Conservation (phyloP, 2,888 invertebrate species). For the Cabera pusaria region DNA sequence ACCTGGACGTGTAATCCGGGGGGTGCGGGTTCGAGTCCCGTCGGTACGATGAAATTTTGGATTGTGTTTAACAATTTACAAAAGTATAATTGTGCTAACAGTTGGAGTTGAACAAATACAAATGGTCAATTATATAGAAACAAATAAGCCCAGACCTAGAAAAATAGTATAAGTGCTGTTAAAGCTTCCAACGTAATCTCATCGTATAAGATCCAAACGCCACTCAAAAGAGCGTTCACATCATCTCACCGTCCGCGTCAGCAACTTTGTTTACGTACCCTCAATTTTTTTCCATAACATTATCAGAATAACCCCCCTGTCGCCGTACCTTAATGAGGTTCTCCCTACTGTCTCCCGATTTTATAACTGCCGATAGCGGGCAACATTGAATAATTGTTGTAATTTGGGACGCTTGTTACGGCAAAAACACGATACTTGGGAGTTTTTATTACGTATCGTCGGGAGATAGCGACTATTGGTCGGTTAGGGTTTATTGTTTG, state of each 20-base stretch:
- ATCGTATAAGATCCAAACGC: no score
- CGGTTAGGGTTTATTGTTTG: conserved; percentile 23
- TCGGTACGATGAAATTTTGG: no score
- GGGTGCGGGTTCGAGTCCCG: no score
- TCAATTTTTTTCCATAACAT: conserved; percentile 30
- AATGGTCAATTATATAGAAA: no score
- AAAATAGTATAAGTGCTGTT: no score
- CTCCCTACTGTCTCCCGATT: conserved; percentile 60
- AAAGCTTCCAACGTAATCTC: no score
- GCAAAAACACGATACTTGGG: conserved; percentile 66
- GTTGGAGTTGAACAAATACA: no score
- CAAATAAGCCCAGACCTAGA: no score
- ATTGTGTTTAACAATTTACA: no score
- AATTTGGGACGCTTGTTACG: conserved; percentile 75
- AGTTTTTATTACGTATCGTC: conserved; percentile 66
- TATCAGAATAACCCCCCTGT: conserved; percentile 31
- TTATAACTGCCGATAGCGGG: conserved; percentile 77
- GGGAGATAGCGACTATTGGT: conserved; percentile 50
- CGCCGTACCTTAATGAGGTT: conserved; percentile 64
- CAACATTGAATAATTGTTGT: conserved; percentile 81
- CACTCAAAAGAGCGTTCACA: not conserved
- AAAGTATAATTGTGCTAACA: no score
- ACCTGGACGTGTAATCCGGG: no score
- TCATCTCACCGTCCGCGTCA: conserved; percentile 15
- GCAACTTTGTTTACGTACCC: conserved; percentile 18